Percentiles rank a stretch among this genome's conserved stretches.
phyloP scores from a whole-genome alignment of 1,140 invertebrate species.

The Euwallacea similis region DNA sequence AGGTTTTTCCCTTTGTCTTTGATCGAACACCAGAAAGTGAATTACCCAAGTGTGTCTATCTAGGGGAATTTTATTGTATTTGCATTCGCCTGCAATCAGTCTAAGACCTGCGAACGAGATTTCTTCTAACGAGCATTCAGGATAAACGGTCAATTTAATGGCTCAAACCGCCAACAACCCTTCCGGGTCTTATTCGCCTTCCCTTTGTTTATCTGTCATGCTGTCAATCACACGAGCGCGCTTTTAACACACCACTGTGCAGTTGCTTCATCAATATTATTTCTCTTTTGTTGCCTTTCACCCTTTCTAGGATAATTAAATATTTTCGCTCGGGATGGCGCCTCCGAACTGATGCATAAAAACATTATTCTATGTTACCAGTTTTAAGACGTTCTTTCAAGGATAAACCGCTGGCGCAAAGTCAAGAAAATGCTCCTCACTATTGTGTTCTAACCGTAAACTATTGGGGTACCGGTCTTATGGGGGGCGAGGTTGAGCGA shows the following conservation, averaged over 20 bases:
- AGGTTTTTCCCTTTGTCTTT: constrained; percentile 36
- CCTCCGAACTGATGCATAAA: no score
- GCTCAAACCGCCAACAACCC: constrained; percentile 18
- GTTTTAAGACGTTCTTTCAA: no score
- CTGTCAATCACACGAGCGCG: constrained; percentile 22
- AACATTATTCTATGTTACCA: no score
- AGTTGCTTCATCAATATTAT: constrained; percentile 30
- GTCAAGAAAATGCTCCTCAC: no score
- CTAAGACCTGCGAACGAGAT: not conserved
- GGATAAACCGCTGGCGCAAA: no score
- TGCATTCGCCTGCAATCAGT: constrained; percentile 23
- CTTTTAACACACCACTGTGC: constrained; percentile 21
- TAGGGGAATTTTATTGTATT: constrained; percentile 30
- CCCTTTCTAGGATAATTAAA: constrained; percentile 18
- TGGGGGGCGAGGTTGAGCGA: no score
- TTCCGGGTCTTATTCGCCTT: constrained; percentile 18
- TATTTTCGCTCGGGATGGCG: constrained; percentile 10
- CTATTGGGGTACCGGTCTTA: no score
- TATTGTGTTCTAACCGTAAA: no score
- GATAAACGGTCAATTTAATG: constrained; percentile 15
- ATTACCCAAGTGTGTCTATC: constrained; percentile 24
- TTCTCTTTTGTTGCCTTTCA: constrained; percentile 8
- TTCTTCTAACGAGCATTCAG: not conserved
- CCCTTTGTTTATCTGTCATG: constrained; percentile 28
- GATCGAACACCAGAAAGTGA: constrained; percentile 32